phyloP scores from a whole-genome alignment of 2,113 vertebrate genomes.

The Anoplopoma fimbria region DNA sequence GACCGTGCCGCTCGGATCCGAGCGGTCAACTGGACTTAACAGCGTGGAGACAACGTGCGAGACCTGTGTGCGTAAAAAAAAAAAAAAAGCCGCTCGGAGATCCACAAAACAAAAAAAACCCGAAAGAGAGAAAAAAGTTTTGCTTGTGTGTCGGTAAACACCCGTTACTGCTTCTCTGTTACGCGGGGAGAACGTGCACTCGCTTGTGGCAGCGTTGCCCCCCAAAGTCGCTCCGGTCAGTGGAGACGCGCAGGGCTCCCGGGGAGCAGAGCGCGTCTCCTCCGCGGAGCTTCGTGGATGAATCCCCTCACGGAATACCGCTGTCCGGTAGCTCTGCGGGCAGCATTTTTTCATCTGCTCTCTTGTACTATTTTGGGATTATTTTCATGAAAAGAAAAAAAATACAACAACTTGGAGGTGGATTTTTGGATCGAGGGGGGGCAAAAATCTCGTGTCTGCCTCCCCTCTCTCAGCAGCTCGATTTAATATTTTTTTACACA shows the following conservation, averaged over 20 bases:
- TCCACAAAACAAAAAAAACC: constrained; percentile 22
- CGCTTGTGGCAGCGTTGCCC: constrained; percentile 72
- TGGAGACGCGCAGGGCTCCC: constrained; percentile 72
- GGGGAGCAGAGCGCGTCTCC: constrained; percentile 69
- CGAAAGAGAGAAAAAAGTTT: constrained; percentile 76
- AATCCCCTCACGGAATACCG: constrained; percentile 66
- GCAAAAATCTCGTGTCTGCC: constrained; percentile 91
- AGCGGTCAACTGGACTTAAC: constrained; percentile 82
- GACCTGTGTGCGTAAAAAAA: constrained; percentile 72
- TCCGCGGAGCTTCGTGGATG: constrained; percentile 65
- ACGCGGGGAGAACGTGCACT: constrained; percentile 62
- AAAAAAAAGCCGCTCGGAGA: constrained; percentile 51
- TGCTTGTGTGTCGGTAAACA: constrained; percentile 37
- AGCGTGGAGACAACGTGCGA: constrained; percentile 71
- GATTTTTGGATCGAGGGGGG: constrained; percentile 90
- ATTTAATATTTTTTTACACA: constrained; percentile 40
- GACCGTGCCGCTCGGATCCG: constrained; percentile 80
- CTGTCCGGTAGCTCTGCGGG: constrained; percentile 67
- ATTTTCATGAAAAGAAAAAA: constrained; percentile 84
- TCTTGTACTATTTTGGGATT: constrained; percentile 90
- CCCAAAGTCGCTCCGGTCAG: constrained; percentile 73
- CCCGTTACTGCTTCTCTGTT: constrained; percentile 22
- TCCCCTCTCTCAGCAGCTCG: constrained; percentile 84
- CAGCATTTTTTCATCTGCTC: constrained; percentile 86
- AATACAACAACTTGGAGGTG: constrained; percentile 85